Evolutionary conservation across 64 coral and sea anemone species (phyloP).

Genomic region (Pachyseris speciosa): DNA sequence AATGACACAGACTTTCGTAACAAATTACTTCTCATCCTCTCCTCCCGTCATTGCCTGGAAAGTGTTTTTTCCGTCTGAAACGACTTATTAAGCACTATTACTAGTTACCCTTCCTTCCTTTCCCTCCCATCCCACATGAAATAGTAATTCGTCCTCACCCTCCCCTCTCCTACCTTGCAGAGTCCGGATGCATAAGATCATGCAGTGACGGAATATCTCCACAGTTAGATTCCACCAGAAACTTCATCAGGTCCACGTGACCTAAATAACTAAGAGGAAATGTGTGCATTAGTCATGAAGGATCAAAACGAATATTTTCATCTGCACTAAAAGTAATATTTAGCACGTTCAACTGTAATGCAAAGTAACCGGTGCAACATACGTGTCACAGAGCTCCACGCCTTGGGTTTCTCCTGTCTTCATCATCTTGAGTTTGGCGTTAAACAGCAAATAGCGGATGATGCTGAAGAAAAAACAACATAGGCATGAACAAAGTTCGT

Average conservation of each 20-base stretch:
- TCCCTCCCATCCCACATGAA: not conserved
- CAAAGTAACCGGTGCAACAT: conserved; percentile 7
- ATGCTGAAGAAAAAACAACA: conserved; percentile 61
- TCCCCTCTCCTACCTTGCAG: conserved; percentile 71
- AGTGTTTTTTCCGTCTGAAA: no score
- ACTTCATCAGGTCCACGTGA: conserved; percentile 97
- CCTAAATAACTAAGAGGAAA: conserved; percentile 75
- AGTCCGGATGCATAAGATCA: conserved; percentile 86
- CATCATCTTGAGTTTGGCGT: conserved; percentile 93
- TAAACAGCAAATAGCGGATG: conserved; percentile 90
- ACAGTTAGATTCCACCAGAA: conserved; percentile 97
- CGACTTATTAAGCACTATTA: not conserved
- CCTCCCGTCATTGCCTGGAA: not conserved
- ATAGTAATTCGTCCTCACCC: not conserved
- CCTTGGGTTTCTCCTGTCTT: conserved; percentile 93
- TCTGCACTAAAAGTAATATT: no score
- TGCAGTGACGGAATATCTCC: conserved; percentile 93
- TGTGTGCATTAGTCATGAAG: not conserved
- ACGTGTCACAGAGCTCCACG: conserved; percentile 96
- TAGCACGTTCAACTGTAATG: no score
- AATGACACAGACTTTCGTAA: not conserved
- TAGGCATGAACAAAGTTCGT: no score
- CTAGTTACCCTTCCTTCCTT: not conserved
- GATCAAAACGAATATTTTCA: no score
- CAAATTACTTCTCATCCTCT: not conserved